Evolutionary conservation across 2,113 vertebrate species (phyloP), one percentile per base, ranked within the genome.

Genomic region (Indicator maculatus): DNA sequence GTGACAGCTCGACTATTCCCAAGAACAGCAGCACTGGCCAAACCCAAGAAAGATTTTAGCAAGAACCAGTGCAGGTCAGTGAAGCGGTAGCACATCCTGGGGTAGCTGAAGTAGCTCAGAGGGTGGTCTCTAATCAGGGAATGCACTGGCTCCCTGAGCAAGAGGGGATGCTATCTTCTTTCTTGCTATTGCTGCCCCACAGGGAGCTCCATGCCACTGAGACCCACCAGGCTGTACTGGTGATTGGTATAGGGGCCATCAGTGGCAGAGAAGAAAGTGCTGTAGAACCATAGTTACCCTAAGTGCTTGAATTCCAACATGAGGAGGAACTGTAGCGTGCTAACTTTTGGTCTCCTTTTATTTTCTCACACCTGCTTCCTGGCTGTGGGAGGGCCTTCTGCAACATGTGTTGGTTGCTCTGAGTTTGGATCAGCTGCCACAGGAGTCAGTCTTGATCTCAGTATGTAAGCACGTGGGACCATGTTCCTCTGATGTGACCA

Each of bases 1-100:
- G 4, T 94, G 86, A 69, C 64, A 33, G 44, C 79, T 93, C 91
- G 0, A 6, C 63, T 85, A 9, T 93, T 80, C 6, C 23, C 71
- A 86, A 97, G 97, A 75, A 55, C 65, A 8, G 47, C 71, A 15
- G 33, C 15, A 17, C 94, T 98, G 52, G 93, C 96, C 63, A 83
- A 91, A 26, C 96, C 97, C 87, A 98, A 89, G 92, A 27, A 64
- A 55, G 64, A 55, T 36, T 90, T 63, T 36, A 30, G 60, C 66
- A 44, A 64, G 23, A 39, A 44, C 20, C 58, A 31, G 2, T 11
- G 3, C 87, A 97, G 97, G 97, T 96, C 55, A 92, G 96, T 92
- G 47, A 67, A 2, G 3, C 38, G 28, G 64, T 20, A 67, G 30
- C 27, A 47, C 30, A 19, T 41, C 8, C 13, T 45, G 30, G 33